Percentiles rank a stretch among this genome's conserved stretches.
Conservation (phyloP, 2,113 vertebrate species). For the Neoarius graeffei region DNA sequence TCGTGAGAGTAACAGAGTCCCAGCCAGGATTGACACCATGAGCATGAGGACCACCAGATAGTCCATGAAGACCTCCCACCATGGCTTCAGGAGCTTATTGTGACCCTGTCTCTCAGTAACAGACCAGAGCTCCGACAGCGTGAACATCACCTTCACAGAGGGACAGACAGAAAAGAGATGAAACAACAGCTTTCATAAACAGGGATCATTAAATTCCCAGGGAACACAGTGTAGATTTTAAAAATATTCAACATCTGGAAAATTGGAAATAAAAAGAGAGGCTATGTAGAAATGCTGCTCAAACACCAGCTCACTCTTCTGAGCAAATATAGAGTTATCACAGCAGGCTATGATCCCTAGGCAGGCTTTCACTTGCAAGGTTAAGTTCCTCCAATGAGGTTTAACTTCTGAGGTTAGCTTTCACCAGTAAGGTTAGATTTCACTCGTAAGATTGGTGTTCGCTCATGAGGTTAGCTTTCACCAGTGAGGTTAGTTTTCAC, state of each 20-base stretch:
- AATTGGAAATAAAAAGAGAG: neutral
- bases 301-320: neutral
- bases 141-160: slow-evolving; percentile 69
- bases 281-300: neutral
- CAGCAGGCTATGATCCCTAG: neutral
- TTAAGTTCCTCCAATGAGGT: neutral
- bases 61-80: slow-evolving; percentile 86
- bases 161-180: neutral
- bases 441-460: neutral
- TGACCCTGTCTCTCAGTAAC: slow-evolving; percentile 68
- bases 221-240: neutral
- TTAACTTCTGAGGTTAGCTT: too few species aligned
- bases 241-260: neutral
- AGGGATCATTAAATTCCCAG: neutral
- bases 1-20: slow-evolving; percentile 76
- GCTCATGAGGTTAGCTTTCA: neutral
- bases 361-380: neutral
- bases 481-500: neutral
- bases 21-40: slow-evolving; percentile 76
- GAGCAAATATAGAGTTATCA: neutral
- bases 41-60: slow-evolving; percentile 80
- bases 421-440: neutral
- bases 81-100: slow-evolving; percentile 77
- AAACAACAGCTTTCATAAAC: neutral
- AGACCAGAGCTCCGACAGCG: slow-evolving; percentile 74